Percentiles rank a stretch among this genome's conserved stretches.
Conservation (phyloP, 1,140 invertebrate genomes). For the Patella vulgata region DNA sequence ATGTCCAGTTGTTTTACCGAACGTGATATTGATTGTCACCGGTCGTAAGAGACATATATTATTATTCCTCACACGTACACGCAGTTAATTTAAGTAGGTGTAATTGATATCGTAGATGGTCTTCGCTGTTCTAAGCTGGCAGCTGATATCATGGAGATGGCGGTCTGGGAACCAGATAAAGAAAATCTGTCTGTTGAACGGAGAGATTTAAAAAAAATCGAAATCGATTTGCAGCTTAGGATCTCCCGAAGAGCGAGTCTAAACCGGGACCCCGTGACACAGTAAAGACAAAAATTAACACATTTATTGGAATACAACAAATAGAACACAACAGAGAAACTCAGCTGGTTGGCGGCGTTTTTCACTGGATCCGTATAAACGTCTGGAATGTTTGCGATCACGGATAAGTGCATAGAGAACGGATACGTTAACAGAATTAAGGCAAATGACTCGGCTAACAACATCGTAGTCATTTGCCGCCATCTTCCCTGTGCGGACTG, state of each 20-base stretch:
- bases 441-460: slow-evolving; percentile 47
- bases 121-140: too few species aligned
- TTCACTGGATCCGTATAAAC: slow-evolving; percentile 31
- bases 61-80: too few species aligned
- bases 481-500: slow-evolving; percentile 1
- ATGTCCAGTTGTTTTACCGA: too few species aligned
- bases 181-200: too few species aligned
- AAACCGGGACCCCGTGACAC: slow-evolving; percentile 44
- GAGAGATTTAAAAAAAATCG: too few species aligned
- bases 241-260: slow-evolving; percentile 30
- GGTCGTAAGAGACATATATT: too few species aligned
- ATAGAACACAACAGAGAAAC: slow-evolving; percentile 51
- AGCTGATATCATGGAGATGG: too few species aligned
- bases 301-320: slow-evolving; percentile 52
- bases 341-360: slow-evolving; percentile 27
- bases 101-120: too few species aligned
- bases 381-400: slow-evolving; percentile 27
- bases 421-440: slow-evolving; percentile 49
- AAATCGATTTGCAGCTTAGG: slow-evolving; percentile 6
- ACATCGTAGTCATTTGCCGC: slow-evolving; percentile 39
- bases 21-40: too few species aligned
- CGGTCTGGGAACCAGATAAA: too few species aligned
- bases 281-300: slow-evolving; percentile 50
- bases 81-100: too few species aligned
- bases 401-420: slow-evolving; percentile 40